phyloP scores from a whole-genome alignment of 2,113 vertebrate species.

The Dendrocopos noguchii region DNA sequence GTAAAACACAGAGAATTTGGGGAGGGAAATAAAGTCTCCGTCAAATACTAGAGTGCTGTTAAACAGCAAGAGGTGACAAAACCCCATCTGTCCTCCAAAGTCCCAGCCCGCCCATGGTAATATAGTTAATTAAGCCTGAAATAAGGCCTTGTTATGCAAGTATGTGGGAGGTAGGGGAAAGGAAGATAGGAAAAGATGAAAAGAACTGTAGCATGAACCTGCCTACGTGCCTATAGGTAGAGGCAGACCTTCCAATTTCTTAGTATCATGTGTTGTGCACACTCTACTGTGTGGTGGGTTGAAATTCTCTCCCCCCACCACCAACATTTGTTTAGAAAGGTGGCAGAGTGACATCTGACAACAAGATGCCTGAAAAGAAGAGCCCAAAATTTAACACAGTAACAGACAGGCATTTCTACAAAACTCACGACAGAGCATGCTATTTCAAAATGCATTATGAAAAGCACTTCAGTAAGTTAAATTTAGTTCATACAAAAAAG shows the following conservation, averaged over 20 bases:
- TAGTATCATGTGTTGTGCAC: not conserved
- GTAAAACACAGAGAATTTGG: not conserved
- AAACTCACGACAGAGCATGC: not conserved
- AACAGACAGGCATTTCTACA: not conserved
- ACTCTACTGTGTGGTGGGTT: not conserved
- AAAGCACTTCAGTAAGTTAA: not conserved
- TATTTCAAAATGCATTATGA: not conserved
- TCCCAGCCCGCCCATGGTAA: not conserved
- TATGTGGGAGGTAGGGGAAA: slow-evolving; percentile 12
- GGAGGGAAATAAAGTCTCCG: not conserved
- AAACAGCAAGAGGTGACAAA: not conserved
- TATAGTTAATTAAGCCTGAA: not conserved
- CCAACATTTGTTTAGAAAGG: not conserved
- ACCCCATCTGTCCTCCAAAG: not conserved
- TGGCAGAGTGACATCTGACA: not conserved
- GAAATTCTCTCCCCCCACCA: too few relatives aligned
- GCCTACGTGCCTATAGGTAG: not conserved
- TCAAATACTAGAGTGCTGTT: not conserved
- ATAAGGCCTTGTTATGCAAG: not conserved
- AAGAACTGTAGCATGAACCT: slow-evolving; percentile 20
- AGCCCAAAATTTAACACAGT: not conserved
- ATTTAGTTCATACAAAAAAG: not conserved
- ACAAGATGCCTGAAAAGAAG: not conserved
- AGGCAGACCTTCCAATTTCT: slow-evolving; percentile 6
- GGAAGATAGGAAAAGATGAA: not conserved